A percentile compares a stretch with the other conserved stretches of the same genome.
phyloP scores from a whole-genome alignment of 2,888 invertebrate genomes.

The Morpho achilles region DNA sequence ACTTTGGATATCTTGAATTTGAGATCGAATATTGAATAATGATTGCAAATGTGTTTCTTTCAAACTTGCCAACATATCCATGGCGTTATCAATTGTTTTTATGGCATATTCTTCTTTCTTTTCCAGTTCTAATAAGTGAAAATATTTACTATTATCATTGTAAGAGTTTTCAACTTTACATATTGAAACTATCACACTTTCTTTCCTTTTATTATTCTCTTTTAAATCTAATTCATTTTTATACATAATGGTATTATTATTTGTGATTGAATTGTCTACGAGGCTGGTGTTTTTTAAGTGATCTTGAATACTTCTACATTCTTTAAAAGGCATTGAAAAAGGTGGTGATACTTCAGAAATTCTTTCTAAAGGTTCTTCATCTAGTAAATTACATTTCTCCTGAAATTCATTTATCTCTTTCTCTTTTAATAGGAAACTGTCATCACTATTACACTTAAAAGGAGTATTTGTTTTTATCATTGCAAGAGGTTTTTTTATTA shows the following conservation, averaged over 20 bases:
- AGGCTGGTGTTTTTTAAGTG: slow-evolving; percentile 51
- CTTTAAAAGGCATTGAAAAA: slow-evolving; percentile 60
- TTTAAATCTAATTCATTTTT: slow-evolving; percentile 40
- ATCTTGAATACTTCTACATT: slow-evolving; percentile 55
- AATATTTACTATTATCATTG: slow-evolving; percentile 39
- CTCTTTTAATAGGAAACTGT: slow-evolving; percentile 61
- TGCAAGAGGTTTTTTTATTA: slow-evolving; percentile 12
- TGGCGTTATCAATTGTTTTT: slow-evolving; percentile 47
- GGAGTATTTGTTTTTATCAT: slow-evolving; percentile 41
- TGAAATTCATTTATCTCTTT: slow-evolving; percentile 56
- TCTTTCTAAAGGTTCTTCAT: slow-evolving; percentile 45
- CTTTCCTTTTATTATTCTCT: slow-evolving; percentile 46
- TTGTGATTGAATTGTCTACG: slow-evolving; percentile 40
- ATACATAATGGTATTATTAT: slow-evolving; percentile 58
- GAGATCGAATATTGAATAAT: background rate
- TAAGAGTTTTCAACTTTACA: slow-evolving; percentile 50
- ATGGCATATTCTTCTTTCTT: slow-evolving; percentile 47
- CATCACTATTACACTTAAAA: slow-evolving; percentile 58
- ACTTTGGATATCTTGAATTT: too few species aligned
- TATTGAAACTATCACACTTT: slow-evolving; percentile 58
- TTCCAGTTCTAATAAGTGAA: slow-evolving; percentile 48
- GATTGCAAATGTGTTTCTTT: slow-evolving; percentile 49
- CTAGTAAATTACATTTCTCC: slow-evolving; percentile 38
- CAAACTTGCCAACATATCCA: slow-evolving; percentile 43
- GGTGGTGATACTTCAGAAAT: slow-evolving; percentile 54